Evolutionary conservation across 2,888 invertebrate genomes (phyloP), one percentile per base, ranked within the genome.

Genomic region (Callyntrura guangdongensis): DNA sequence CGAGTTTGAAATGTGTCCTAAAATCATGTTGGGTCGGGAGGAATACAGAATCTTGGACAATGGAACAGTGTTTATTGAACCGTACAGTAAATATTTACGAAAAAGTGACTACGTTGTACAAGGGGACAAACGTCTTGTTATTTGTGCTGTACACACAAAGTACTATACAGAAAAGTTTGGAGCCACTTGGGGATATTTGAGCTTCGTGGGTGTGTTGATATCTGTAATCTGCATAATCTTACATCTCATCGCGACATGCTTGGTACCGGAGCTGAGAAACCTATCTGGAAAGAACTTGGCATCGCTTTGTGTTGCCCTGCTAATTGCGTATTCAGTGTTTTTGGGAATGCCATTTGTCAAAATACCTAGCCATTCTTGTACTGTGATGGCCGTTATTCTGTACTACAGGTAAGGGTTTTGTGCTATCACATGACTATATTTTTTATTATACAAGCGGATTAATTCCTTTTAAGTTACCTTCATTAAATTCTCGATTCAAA

Each of bases 211-310:
- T 0, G 94, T 95, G 11, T 95, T 95, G 0, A 94, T 96, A 11
- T 96, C 96, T 0, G 94, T 95, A 64, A 92, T 95, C 27, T 95
- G 95, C 92, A 94, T 96, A 3, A 87, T 95, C 20, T 92, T 95
- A 5, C 95, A 95, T 92, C 94, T 96, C 17, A 91, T 95, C 2
- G 95, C 95, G 0, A 96, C 95, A 93, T 93, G 94, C 36, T 89
- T 95, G 20, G 95, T 96, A 20, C 95, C 95, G 0, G 95, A 95
- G 81, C 94, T 96, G 67, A 94, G 95, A 64, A 96, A 96, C 93
- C 94, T 95, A 49, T 95, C 96, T 3, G 96, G 96, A 20, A 95
- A 95, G 93, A 96, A 96, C 92, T 93, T 96, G 69, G 95, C 95
- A n/a, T 95, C 95, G n/a, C 94, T 96, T 12, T 95, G 95, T 79